Conservation (phyloP, 2,113 vertebrate genomes). For the Oostethus manadensis region DNA sequence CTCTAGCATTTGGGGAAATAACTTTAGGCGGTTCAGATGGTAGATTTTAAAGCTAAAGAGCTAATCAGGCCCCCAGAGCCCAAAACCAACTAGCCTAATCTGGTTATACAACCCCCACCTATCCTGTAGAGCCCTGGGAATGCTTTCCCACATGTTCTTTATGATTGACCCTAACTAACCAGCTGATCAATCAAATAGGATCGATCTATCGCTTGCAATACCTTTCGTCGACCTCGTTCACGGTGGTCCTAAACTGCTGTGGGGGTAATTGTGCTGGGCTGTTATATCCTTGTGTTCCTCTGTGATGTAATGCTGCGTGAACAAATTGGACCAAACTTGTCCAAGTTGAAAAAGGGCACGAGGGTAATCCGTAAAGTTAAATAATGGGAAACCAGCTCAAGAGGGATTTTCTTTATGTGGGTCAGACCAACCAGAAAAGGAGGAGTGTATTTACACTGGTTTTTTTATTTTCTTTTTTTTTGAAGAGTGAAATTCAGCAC, state of each 20-base stretch:
- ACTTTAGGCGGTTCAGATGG: constrained; percentile 35
- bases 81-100: constrained; percentile 48
- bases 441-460: no score
- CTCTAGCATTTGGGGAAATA: constrained; percentile 26
- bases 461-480: neutral
- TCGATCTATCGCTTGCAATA: constrained; percentile 12
- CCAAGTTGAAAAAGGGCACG: constrained; percentile 15
- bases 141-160: constrained; percentile 17
- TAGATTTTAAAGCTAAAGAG: constrained; percentile 27
- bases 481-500: constrained; percentile 26
- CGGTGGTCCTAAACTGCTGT: neutral
- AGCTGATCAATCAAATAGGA: constrained; percentile 5
- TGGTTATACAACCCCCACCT: constrained; percentile 30
- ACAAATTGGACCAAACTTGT: constrained; percentile 3
- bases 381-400: constrained; percentile 35
- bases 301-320: constrained; percentile 1
- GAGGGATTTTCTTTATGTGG: constrained; percentile 46
- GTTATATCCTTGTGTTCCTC: neutral
- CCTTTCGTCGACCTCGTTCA: neutral
- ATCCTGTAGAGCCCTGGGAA: constrained; percentile 10
- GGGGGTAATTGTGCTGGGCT: neutral
- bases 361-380: constrained; percentile 52
- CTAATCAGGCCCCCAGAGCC: constrained; percentile 31
- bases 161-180: neutral
- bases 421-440: constrained; percentile 28